Conservation (phyloP, 2,113 vertebrate species). For the Chroicocephalus ridibundus region DNA sequence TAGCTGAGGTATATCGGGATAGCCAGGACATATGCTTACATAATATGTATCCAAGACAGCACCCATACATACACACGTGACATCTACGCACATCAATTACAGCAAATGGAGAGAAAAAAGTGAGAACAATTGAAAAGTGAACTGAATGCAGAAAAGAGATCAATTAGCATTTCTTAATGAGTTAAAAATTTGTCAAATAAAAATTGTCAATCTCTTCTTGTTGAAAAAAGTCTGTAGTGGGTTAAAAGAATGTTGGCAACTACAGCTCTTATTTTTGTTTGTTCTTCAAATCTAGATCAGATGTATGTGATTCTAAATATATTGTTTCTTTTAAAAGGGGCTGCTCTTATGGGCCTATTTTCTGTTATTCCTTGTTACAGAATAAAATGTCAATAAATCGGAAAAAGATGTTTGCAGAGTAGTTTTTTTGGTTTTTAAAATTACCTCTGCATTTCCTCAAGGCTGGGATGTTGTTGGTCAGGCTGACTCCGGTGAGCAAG, state of each 20-base stretch:
- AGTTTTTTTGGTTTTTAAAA: background rate
- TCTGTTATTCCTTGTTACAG: background rate
- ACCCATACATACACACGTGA: background rate
- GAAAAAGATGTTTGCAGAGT: background rate
- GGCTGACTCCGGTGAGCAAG: background rate
- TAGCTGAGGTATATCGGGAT: background rate
- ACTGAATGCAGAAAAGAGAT: background rate
- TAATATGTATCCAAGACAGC: background rate
- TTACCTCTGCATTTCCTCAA: constrained; percentile 4
- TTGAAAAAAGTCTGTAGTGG: background rate
- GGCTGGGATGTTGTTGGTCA: background rate
- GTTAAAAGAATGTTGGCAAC: background rate
- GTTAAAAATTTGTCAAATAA: background rate
- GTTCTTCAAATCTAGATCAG: background rate
- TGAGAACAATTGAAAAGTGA: background rate
- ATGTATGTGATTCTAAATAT: background rate
- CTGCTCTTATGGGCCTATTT: background rate
- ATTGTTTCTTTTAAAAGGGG: background rate
- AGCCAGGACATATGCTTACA: background rate
- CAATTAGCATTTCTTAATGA: background rate
- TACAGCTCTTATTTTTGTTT: background rate
- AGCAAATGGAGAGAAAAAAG: background rate
- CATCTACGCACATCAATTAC: background rate
- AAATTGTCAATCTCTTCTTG: background rate
- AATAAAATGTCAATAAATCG: background rate